Evolutionary conservation across 2,888 invertebrate genomes (phyloP), one percentile per base, ranked within the genome.

Genomic region (Epinotia demarniana): DNA sequence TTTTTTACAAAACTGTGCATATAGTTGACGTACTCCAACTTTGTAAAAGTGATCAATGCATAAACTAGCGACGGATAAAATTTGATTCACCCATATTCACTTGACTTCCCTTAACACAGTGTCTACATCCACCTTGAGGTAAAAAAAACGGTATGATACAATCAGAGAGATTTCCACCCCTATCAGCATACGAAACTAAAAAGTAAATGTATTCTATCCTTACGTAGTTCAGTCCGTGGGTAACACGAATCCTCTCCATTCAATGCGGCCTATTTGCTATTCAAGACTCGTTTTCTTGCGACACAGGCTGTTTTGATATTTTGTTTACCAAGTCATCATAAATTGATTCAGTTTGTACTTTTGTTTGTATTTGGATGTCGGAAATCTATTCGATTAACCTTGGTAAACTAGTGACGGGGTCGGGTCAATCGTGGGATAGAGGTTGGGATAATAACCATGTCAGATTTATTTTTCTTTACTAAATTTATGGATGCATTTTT

Each of bases 181-280:
- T 75, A 75, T 75, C 74, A 70, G 58, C 74, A 75, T 70, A 75
- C 60, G 58, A 73, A 73, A 73, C 73, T 70, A 70, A 64, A 70
- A 75, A 71, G 61, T 75, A 71, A 75, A 75, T 75, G 71, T 71
- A 67, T 75, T 75, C 71, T 75, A 57, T 70, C 70, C 74, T 75
- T 64, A 75, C 53, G 70, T 69, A 74, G 69, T 67, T 73, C 55
- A 61, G 67, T 64, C 60, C 55, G 71, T 55, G 71, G 70, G 71
- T 64, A 71, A 71, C 66, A 46, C 74, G 70, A 75, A 75, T 71
- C 66, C 60, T 66, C 43, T 71, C 71, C 55, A 75, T 67, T 75
- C 66, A 53, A 66, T 60, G 66, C 55, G 46, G 27, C 43, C 75
- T 75, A 67, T 71, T 75, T 75, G 71, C 39, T 75, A 75, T 71